A percentile compares a stretch with the other conserved stretches of the same genome.
These are phyloP conservation scores for Labrus mixtus DNA, from an alignment of 2,113 vertebrate genomes.

Conservation along the genomic window DNA sequence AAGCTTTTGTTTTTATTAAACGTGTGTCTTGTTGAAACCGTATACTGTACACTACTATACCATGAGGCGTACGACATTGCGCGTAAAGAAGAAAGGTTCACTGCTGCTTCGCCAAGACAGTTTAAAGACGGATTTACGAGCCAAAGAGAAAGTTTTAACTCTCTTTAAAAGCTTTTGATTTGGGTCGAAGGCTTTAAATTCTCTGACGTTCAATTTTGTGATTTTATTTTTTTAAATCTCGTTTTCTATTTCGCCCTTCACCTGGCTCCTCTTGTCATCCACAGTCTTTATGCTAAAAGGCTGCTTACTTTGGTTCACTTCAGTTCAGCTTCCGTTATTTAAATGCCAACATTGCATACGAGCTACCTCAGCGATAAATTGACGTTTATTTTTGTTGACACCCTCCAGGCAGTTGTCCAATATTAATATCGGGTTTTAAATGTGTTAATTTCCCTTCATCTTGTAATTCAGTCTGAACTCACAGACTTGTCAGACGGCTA, in stretches of 20 bases:
- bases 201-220: no score
- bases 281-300: background rate
- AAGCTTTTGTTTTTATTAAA: background rate
- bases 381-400: background rate
- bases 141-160: background rate
- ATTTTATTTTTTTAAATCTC: background rate
- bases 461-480: no score
- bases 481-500: background rate
- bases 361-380: no score
- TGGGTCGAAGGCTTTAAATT: background rate
- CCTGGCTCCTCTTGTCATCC: conserved; percentile 10
- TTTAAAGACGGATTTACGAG: background rate
- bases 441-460: background rate
- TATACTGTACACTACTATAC: no score
- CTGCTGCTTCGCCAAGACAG: background rate
- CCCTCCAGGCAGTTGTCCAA: no score
- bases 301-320: background rate
- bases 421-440: background rate
- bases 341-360: background rate
- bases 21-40: background rate
- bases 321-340: background rate
- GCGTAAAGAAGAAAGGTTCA: background rate
- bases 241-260: conserved; percentile 6
- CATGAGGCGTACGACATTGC: background rate
- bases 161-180: background rate